Evolutionary conservation across 2,888 invertebrate species (phyloP).

Genomic region (Leptarthrus brevirostris): DNA sequence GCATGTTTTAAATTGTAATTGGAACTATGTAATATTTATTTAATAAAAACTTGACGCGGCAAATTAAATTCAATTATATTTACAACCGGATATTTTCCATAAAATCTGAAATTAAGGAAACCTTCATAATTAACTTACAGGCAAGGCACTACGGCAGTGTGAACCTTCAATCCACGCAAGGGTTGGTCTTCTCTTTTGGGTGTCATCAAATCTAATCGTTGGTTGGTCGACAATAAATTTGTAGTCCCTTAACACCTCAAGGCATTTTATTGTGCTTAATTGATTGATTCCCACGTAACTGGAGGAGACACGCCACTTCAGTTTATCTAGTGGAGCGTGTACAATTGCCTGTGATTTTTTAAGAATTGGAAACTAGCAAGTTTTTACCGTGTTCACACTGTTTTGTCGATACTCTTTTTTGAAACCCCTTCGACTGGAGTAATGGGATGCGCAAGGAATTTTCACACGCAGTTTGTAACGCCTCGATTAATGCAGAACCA

Average conservation of each 20-base stretch:
- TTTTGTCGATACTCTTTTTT: background rate
- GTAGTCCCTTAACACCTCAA: conserved; percentile 45
- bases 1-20: too few relatives aligned
- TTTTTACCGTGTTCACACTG: background rate
- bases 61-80: too few relatives aligned
- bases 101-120: too few relatives aligned
- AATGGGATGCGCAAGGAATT: conserved; percentile 23
- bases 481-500: conserved; percentile 53
- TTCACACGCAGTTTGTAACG: conserved; percentile 50
- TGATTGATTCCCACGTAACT: conserved; percentile 51
- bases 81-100: too few relatives aligned
- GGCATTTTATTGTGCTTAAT: conserved; percentile 52
- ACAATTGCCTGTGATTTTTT: conserved; percentile 40
- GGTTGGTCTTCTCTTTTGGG: too few relatives aligned
- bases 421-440: conserved; percentile 3
- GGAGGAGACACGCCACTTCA: conserved; percentile 46
- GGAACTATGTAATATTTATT: too few relatives aligned
- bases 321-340: conserved; percentile 49
- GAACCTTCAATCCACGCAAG: too few relatives aligned
- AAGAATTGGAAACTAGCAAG: conserved; percentile 7
- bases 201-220: background rate
- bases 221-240: conserved; percentile 28
- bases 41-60: too few relatives aligned
- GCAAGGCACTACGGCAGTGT: too few relatives aligned
- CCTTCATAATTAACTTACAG: too few relatives aligned